Conservation (phyloP, 1,140 invertebrate species). For the Ostrea denselamellosa region DNA sequence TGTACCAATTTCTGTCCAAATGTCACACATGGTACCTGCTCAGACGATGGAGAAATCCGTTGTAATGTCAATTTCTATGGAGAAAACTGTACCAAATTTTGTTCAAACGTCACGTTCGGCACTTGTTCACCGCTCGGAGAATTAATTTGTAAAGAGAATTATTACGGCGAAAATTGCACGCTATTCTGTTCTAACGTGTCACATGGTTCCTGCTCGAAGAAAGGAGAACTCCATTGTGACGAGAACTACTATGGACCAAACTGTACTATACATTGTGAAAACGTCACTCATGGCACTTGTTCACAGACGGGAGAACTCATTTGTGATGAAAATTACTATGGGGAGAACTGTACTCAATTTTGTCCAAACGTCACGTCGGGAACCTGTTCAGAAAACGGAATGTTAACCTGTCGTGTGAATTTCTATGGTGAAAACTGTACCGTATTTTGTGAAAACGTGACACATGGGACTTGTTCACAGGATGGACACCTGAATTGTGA, state of each 20-base stretch:
- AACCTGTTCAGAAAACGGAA: background rate
- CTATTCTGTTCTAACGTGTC: background rate
- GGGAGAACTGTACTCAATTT: background rate
- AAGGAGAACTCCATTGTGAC: background rate
- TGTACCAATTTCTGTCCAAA: background rate
- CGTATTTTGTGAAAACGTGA: background rate
- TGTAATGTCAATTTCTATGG: background rate
- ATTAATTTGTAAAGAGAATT: background rate
- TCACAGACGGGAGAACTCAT: background rate
- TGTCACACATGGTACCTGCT: background rate
- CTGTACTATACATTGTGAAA: background rate
- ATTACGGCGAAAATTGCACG: constrained; percentile 5
- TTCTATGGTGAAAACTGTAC: background rate
- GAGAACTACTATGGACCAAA: background rate
- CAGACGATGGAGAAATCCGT: background rate
- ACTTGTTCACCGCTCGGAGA: background rate
- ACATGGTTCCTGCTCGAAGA: background rate
- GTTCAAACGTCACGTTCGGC: background rate
- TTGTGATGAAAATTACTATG: background rate
- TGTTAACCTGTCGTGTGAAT: background rate
- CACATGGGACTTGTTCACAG: background rate
- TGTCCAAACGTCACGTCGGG: background rate
- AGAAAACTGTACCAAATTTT: background rate
- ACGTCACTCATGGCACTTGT: constrained; percentile 8
- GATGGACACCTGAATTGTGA: background rate